Percentiles rank a stretch among this genome's conserved stretches.
phyloP scores from a whole-genome alignment of 2,888 invertebrate species.

The Machimus rusticus region DNA sequence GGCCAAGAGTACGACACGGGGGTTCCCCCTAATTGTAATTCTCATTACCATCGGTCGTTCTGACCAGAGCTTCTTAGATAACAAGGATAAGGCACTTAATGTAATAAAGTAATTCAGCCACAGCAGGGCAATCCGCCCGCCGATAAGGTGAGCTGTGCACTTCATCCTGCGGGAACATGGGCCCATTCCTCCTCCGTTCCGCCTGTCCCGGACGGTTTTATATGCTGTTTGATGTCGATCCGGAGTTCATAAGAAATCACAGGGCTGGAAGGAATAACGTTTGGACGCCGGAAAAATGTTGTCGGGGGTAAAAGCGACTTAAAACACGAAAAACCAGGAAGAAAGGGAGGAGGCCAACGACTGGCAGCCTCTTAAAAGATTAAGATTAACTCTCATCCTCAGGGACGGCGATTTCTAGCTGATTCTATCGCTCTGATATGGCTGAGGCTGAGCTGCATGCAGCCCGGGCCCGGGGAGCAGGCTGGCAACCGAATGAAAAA shows the following conservation, averaged over 20 bases:
- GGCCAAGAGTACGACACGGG: neutral
- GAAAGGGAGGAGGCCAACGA: neutral
- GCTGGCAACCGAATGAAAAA: neutral
- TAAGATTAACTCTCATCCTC: neutral
- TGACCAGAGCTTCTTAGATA: neutral
- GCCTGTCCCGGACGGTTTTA: neutral
- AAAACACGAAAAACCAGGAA: neutral
- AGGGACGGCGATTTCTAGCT: neutral
- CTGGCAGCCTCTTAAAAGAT: neutral
- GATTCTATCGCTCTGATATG: neutral
- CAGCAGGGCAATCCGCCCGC: neutral
- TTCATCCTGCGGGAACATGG: neutral
- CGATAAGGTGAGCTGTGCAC: neutral
- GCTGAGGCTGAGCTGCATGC: neutral
- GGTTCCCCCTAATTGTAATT: neutral
- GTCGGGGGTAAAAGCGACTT: neutral
- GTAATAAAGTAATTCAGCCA: slow-evolving; percentile 4
- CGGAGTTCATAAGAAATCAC: neutral
- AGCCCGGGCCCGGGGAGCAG: neutral
- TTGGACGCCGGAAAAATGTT: neutral
- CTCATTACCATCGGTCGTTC: slow-evolving; percentile 1
- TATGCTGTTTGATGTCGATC: neutral
- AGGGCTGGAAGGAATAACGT: neutral
- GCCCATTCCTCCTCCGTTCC: neutral
- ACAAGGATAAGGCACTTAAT: neutral